Percentiles rank a stretch among this genome's conserved stretches.
Conservation (phyloP, 2,888 invertebrate species). For the Diadegma fenestrale region DNA sequence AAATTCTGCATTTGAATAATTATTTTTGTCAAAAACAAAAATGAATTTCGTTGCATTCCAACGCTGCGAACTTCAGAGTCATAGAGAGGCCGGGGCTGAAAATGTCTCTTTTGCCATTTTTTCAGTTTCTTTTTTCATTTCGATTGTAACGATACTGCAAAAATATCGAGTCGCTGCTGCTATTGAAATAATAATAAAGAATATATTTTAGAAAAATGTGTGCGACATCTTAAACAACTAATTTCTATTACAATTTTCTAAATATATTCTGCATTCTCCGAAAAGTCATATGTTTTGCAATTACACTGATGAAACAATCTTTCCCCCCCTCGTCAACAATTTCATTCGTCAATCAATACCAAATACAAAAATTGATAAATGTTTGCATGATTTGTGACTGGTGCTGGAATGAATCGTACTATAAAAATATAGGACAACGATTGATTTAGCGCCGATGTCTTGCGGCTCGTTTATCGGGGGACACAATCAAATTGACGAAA, state of each 20-base stretch:
- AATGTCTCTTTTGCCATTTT: background rate
- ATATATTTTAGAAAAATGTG: background rate
- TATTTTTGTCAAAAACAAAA: too few species aligned
- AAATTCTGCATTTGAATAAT: too few species aligned
- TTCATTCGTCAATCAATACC: background rate
- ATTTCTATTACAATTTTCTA: background rate
- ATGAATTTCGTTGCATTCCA: too few species aligned
- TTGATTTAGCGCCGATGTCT: background rate
- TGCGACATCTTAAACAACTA: background rate
- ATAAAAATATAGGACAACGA: background rate
- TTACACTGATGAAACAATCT: background rate
- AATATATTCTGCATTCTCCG: background rate
- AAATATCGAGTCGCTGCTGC: background rate
- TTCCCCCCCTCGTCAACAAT: background rate
- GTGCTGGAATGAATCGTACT: slow-evolving; percentile 1
- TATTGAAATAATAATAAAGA: background rate
- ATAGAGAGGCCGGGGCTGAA: too few species aligned
- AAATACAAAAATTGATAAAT: background rate
- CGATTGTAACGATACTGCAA: background rate
- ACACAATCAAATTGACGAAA: slow-evolving; percentile 48
- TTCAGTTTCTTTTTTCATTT: background rate
- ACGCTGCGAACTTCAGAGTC: too few species aligned
- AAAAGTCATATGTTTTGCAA: background rate
- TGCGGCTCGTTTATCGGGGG: background rate
- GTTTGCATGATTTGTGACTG: background rate